Evolutionary conservation across 2,113 vertebrate species (phyloP), one percentile per base, ranked within the genome.

Genomic region (Morone chrysops): DNA sequence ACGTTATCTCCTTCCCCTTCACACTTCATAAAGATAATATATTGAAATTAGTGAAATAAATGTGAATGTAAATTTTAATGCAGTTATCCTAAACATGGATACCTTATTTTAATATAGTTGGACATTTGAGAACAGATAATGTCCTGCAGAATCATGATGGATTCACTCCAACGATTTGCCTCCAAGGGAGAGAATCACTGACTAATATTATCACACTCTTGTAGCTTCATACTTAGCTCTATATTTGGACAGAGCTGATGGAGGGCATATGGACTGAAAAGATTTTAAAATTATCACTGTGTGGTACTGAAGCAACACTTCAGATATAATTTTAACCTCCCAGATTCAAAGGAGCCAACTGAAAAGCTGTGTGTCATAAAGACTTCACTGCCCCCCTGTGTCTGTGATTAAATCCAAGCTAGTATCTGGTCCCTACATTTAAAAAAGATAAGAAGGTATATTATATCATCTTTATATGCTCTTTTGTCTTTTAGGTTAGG

Each of bases 321-420:
- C 81, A 84, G 69, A 66, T 87, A 81, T 91, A 82, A 94, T 90
- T 91, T 90, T 81, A 79, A 85, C 74, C 72, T 70, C 71, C 70
- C 69, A 50, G 41, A 76, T 89, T 86, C 74, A 74, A 83, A 77
- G 31, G 65, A 82, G 88, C 80, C 63, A 83, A 78, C 16, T 74
- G 73, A 56, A 40, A 22, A 70, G 59, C 20, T 48, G 54, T 13
- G 25, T 22, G 70, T 68, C 65, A 50, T 60, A 54, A 82, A 89
- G 83, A 65, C 75, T 82, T 85, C 68, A 86, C 85, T 91, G 91
- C 90, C 89, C 90, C 76, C 89, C 67, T 71, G 79, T 90, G 91
- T 72, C 69, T 59, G 54, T 50, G 45, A 74, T 61, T 76, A 62
- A 36, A 62, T 66, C 4, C 69, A 62, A 8, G 17, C 50, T 53